Evolutionary conservation across 2,888 invertebrate genomes (phyloP).

Genomic region (Heteropelma amictum): DNA sequence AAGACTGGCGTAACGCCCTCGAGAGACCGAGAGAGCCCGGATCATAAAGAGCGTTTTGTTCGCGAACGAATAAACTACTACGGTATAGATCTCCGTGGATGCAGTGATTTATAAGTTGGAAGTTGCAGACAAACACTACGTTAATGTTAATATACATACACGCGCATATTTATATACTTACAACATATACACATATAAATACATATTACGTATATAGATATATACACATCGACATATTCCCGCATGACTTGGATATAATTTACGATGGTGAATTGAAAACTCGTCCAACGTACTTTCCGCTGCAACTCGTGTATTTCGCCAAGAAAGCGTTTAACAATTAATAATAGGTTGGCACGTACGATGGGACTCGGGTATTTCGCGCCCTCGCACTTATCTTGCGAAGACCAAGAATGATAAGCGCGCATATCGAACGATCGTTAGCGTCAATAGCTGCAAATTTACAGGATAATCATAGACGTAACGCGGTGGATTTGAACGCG

Average conservation of each 20-base stretch:
- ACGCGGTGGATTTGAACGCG: neutral
- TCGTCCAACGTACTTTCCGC: slow-evolving; percentile 41
- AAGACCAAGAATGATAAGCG: neutral
- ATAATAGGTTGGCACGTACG: slow-evolving; percentile 23
- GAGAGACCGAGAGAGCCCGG: slow-evolving; percentile 17
- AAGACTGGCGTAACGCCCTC: slow-evolving; percentile 59
- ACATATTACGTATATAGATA: neutral
- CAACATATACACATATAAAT: neutral
- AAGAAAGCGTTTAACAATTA: slow-evolving; percentile 43
- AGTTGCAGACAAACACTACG: slow-evolving; percentile 46
- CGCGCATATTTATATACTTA: neutral
- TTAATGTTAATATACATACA: slow-evolving; percentile 1
- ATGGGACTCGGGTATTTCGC: no score
- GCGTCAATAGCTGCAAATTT: no score
- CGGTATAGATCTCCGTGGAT: slow-evolving; percentile 55
- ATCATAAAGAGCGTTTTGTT: slow-evolving; percentile 66
- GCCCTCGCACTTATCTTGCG: neutral
- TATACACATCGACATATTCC: slow-evolving; percentile 13
- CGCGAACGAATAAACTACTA: slow-evolving; percentile 55
- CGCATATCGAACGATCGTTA: neutral
- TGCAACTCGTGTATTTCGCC: slow-evolving; percentile 35
- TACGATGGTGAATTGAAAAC: slow-evolving; percentile 56
- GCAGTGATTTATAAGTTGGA: slow-evolving; percentile 56
- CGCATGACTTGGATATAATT: slow-evolving; percentile 47
- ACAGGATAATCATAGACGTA: neutral